Base-by-base conservation (phyloP, 2,888 invertebrate genomes). In the Acrobasis suavella region DNA sequence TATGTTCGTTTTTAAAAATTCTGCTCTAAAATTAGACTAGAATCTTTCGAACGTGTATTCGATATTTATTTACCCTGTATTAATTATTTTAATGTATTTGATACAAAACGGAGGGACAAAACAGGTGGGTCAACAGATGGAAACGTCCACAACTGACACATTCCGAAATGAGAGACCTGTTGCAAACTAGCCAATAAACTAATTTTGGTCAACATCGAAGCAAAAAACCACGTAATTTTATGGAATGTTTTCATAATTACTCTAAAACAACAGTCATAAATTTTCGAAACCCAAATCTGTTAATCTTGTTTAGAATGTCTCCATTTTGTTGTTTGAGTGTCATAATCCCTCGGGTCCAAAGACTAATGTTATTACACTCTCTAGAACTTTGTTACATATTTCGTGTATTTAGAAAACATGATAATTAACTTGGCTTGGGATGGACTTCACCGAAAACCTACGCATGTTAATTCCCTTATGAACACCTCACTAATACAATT, bases 271-370 rank as follows among this genome's bases (percentile, higher is more conserved):
- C 46, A 17, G 49, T 54, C 32, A 22, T 60, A 60, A 54, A 60
- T 22, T 39, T 52, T 51, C 38, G 17, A 12, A 38, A 14, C 49
- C 55, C n/a, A 49, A 50, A 62, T 55, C 49, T 49, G 49, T 59
- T 58, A 59, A 59, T 63, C 54, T 46, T 50, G 54, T 54, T 58
- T 63, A 50, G 46, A 50, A 39, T 52, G 60, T 50, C 60, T 61
- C 54, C 50, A 38, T 56, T 56, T 7, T 49, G 14, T 63, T 50
- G 55, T 49, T 63, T 52, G 55, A n/a, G 49, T 50, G 49, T 54
- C 22, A 32, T 52, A 60, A 52, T 60, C 51, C 51, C 22, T 50
- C 22, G 51, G 39, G 52, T 60, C n/a, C 60, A 60, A 16, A 16
- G 60, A 42, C 17, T 60, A 51, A 60, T 50, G 60, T 51, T 51